These are phyloP conservation scores for Paracanthobrama guichenoti DNA, from an alignment of 2,113 vertebrate species.

Conservation along the genomic window DNA sequence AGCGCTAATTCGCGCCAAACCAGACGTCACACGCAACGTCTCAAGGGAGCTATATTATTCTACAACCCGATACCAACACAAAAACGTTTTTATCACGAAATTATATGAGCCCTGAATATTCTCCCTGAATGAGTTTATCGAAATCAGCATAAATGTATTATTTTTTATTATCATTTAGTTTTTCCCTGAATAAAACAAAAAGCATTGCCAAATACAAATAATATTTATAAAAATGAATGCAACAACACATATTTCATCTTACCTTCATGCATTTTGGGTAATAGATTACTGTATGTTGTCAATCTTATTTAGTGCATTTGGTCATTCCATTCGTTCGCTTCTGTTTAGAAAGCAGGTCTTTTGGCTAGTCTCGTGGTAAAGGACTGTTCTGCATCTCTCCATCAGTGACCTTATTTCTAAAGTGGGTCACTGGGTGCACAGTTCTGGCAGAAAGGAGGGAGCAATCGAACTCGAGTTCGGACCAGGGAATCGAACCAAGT, in stretches of 20 bases:
- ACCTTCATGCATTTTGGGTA: background rate
- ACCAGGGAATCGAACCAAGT: too few species aligned
- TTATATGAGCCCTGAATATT: background rate
- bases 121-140: background rate
- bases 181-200: background rate
- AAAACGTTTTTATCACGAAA: background rate
- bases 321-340: background rate
- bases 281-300: background rate
- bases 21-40: background rate
- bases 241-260: background rate
- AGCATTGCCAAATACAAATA: background rate
- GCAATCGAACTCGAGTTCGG: too few species aligned
- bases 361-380: conserved; percentile 2
- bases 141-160: background rate
- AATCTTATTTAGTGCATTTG: background rate
- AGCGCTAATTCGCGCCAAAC: background rate
- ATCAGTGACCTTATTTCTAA: conserved; percentile 20
- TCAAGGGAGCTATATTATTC: background rate
- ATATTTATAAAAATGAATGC: background rate
- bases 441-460: background rate
- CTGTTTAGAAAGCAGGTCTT: background rate
- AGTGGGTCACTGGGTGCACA: conserved; percentile 13
- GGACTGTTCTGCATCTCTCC: background rate
- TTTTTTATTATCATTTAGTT: background rate
- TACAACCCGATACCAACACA: background rate